Evolutionary conservation across 2,888 invertebrate genomes (phyloP), one percentile per base, ranked within the genome.

Genomic region (Sepioteuthis lessoniana): DNA sequence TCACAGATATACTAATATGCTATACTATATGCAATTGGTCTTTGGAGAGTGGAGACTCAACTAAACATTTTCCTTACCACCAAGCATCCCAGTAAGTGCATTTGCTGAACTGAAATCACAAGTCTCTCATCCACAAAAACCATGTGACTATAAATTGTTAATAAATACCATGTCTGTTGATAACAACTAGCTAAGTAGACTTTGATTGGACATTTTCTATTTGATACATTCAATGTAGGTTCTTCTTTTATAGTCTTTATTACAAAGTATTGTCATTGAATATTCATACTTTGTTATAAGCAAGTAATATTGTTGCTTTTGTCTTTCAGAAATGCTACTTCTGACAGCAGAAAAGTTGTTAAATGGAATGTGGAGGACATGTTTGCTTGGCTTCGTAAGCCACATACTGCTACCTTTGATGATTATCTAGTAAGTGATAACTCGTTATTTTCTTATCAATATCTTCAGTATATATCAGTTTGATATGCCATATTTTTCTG

Each of bases 361-460:
- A 99, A 99, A 97, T 99, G 99, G 99, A 99, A 99, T 97, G 99
- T 99, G 0, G 99, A 99, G 97, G 99, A 99, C 96, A 99, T 99
- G 46, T 99, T 99, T 97, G 98, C 98, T 96, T 99, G 99, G 99
- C 97, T 99, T 93, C 98, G 99, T 97, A 98, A 98, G 96, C 99
- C 99, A 25, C 98, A 99, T 55, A 99, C 99, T 94, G 99, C 99
- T 28, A 95, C 96, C 0, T 97, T 96, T 95, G 97, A 97, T 91
- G 97, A 97, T 94, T 97, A 96, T 94, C 94, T 97, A 95, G 97
- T 97, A 95, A 95, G 96, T 95, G 91, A 37, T 42, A 35, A 42
- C 46, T 25, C 55, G n/a, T 10, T 7, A 76, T 76, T 76, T 19
- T 76, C 76, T 76, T 4, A 3, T 76, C 76, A 76, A 31, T n/a